phyloP scores from a whole-genome alignment of 37 sponge, comb jelly and placozoan species.

The Crambe crambe region DNA sequence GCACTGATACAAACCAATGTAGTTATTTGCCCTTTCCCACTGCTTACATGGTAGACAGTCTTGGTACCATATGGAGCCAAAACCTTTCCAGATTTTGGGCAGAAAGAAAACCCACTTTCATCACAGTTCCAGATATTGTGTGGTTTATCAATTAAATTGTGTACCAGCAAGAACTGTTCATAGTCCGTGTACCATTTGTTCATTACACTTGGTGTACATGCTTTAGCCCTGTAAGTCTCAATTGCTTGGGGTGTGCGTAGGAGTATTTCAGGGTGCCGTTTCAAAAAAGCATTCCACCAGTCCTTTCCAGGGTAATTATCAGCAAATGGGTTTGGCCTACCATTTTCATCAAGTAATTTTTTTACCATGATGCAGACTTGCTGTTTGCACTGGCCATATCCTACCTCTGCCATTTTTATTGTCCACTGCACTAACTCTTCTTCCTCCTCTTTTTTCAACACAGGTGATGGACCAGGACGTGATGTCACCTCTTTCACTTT shows the following conservation, averaged over 20 bases:
- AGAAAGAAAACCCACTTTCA: constrained; percentile 42
- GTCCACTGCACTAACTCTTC: constrained; percentile 24
- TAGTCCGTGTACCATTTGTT: constrained; percentile 15
- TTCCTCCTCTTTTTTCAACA: constrained; percentile 35
- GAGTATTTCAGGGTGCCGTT: not conserved
- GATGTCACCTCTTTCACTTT: constrained; percentile 10
- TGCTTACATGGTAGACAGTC: constrained; percentile 14
- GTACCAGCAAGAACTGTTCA: not conserved
- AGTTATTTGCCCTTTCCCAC: constrained; percentile 39
- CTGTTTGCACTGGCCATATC: constrained; percentile 40
- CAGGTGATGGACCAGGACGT: constrained; percentile 12
- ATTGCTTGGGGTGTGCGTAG: constrained; percentile 10
- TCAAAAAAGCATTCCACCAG: constrained; percentile 40
- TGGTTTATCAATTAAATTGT: constrained; percentile 20
- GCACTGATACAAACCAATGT: constrained; percentile 36
- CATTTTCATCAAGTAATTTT: constrained; percentile 26
- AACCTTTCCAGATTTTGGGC: constrained; percentile 31
- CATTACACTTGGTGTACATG: constrained; percentile 31
- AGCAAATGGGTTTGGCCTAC: constrained; percentile 33
- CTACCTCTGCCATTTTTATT: constrained; percentile 35
- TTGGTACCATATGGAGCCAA: not conserved
- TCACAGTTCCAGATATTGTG: constrained; percentile 40
- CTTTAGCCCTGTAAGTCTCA: not conserved
- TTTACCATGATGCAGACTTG: constrained; percentile 30
- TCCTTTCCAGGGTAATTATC: constrained; percentile 46